Evolutionary conservation across 2,888 invertebrate genomes (phyloP).

Genomic region (Scrobipalpa costella): DNA sequence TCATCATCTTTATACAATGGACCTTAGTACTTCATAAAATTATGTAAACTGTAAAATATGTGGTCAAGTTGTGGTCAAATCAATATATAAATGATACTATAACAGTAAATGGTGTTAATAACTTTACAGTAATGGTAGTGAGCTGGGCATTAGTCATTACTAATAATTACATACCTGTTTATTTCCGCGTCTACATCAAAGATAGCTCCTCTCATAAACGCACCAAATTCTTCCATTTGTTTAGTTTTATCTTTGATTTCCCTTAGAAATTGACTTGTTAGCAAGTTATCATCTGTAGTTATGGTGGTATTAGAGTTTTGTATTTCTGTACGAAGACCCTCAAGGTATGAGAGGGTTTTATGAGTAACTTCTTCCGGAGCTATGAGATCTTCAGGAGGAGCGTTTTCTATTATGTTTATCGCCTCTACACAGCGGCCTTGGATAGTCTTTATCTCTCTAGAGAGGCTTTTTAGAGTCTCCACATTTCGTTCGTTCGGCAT

Average conservation of each 20-base stretch:
- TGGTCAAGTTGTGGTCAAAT: too few species aligned
- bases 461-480: conserved; percentile 50
- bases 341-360: conserved; percentile 54
- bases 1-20: too few species aligned
- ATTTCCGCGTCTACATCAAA: conserved; percentile 63
- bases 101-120: too few species aligned
- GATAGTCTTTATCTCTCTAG: conserved; percentile 56
- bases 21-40: too few species aligned
- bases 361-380: conserved; percentile 47
- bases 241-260: conserved; percentile 59
- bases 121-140: too few species aligned
- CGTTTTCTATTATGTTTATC: conserved; percentile 58
- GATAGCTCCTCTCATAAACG: conserved; percentile 59
- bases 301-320: conserved; percentile 55
- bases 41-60: too few species aligned
- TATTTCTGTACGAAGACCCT: conserved; percentile 56
- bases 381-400: conserved; percentile 44
- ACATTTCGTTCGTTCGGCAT: conserved; percentile 53
- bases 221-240: conserved; percentile 59
- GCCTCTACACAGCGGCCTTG: conserved; percentile 55
- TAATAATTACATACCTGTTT: too few species aligned
- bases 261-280: conserved; percentile 59
- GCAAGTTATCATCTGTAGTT: conserved; percentile 56
- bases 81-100: too few species aligned
- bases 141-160: too few species aligned